Evolutionary conservation across 2,113 vertebrate species (phyloP).

Genomic region (Bambusicola thoracicus): DNA sequence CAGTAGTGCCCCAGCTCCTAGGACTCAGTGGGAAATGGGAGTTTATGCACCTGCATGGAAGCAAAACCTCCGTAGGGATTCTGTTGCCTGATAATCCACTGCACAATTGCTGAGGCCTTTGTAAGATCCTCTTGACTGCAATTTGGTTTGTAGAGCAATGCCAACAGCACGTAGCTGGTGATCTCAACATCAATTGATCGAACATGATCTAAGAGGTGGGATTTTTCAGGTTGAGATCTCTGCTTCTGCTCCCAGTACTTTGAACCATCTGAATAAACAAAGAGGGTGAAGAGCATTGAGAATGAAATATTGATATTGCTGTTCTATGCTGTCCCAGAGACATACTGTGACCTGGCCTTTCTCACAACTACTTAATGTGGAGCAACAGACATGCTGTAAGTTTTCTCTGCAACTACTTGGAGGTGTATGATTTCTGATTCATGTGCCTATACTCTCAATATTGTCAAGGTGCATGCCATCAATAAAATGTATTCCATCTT

Average conservation of each 20-base stretch:
- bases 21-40: background rate
- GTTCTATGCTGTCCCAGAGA: background rate
- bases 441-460: background rate
- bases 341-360: accelerated
- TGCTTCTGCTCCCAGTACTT: slow-evolving; percentile 58
- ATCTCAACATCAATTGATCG: slow-evolving; percentile 78
- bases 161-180: slow-evolving; percentile 82
- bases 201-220: slow-evolving; percentile 24
- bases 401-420: background rate
- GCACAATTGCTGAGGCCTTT: slow-evolving; percentile 76
- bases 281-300: background rate
- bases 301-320: background rate
- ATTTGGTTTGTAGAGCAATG: slow-evolving; percentile 74
- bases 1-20: accelerated
- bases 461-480: background rate
- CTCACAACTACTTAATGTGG: background rate
- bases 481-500: background rate
- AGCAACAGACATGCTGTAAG: background rate
- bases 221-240: background rate
- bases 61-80: slow-evolving; percentile 87
- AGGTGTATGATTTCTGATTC: background rate
- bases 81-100: slow-evolving; percentile 84
- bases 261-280: slow-evolving; percentile 42
- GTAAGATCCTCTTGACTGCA: slow-evolving; percentile 64
- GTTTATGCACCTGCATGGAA: slow-evolving; percentile 83